Percentiles rank a stretch among this genome's conserved stretches.
phyloP scores from a whole-genome alignment of 37 sponge, comb jelly and placozoan genomes.

The Aplysina aerophoba region DNA sequence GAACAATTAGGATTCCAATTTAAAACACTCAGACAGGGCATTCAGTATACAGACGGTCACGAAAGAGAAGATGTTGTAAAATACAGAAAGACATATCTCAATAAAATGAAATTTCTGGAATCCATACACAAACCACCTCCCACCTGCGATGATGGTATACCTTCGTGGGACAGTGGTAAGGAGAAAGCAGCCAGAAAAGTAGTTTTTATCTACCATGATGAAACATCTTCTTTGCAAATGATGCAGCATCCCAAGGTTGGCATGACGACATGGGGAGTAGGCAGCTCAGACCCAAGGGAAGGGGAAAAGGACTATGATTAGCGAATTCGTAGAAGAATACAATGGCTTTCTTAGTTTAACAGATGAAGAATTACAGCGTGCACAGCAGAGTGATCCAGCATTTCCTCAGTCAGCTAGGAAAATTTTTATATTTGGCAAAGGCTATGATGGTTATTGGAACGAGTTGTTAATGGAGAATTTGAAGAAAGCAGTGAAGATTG shows the following conservation, averaged over 20 bases:
- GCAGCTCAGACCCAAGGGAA: conserved; percentile 29
- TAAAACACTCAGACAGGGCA: not conserved
- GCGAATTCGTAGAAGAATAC: conserved; percentile 47
- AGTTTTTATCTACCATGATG: conserved; percentile 52
- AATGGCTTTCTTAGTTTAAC: conserved; percentile 18
- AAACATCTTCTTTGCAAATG: conserved; percentile 41
- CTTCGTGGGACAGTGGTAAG: not conserved
- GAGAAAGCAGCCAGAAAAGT: not conserved
- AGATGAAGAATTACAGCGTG: conserved; percentile 17
- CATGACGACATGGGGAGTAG: conserved; percentile 28
- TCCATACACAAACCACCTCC: conserved; percentile 5
- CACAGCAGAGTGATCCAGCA: not conserved
- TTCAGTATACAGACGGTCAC: conserved; percentile 11
- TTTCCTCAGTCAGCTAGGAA: not conserved
- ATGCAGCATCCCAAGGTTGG: conserved; percentile 26
- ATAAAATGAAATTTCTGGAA: not conserved
- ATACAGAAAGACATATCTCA: not conserved
- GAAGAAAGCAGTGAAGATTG: conserved; percentile 22
- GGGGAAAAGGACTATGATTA: conserved; percentile 41
- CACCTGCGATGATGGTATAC: not conserved
- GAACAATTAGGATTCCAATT: not conserved
- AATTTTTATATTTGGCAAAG: conserved; percentile 13
- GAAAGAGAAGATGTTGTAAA: not conserved
- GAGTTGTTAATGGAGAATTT: conserved; percentile 29
- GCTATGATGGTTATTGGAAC: conserved; percentile 33